A percentile compares a stretch with the other conserved stretches of the same genome.
Evolutionary conservation across 2,888 invertebrate species (phyloP).

Genomic region (Germaria angustata): DNA sequence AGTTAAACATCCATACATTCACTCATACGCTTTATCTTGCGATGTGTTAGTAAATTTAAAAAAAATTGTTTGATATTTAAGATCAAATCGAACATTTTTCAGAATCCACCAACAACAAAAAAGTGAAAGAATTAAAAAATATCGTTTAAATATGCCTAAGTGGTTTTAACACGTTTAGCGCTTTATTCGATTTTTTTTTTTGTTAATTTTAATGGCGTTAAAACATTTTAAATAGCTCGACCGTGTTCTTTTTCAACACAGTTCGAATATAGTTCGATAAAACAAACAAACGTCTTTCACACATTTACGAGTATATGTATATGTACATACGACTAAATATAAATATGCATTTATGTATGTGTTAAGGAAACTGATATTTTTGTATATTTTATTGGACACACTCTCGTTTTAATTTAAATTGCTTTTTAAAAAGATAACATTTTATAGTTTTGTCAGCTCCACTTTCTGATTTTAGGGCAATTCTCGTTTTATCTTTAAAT

Average conservation of each 20-base stretch:
- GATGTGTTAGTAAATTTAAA: constrained; percentile 35
- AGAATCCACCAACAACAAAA: constrained; percentile 1
- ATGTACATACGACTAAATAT: not conserved
- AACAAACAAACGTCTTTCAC: not conserved
- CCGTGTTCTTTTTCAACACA: constrained; percentile 14
- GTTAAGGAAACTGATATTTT: not conserved
- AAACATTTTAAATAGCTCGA: constrained; percentile 63
- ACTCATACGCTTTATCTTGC: not conserved
- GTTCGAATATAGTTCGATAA: not conserved
- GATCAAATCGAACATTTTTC: not conserved
- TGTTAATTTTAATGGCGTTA: constrained; percentile 74
- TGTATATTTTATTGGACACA: constrained; percentile 45
- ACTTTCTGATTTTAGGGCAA: constrained; percentile 34
- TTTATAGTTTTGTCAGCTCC: constrained; percentile 42
- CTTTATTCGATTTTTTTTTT: constrained; percentile 27
- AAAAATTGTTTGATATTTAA: constrained; percentile 44
- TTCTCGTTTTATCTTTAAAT: constrained; percentile 48
- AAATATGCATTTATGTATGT: not conserved
- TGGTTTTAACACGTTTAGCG: constrained; percentile 75
- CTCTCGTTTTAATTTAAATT: constrained; percentile 56
- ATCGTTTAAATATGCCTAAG: constrained; percentile 70
- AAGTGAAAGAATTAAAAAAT: constrained; percentile 4
- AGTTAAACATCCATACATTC: not conserved
- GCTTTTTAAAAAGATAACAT: constrained; percentile 54
- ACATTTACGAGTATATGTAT: not conserved